These are phyloP conservation scores for Saccostrea cuccullata DNA, from an alignment of 1,140 invertebrate genomes.

Conservation along the genomic window DNA sequence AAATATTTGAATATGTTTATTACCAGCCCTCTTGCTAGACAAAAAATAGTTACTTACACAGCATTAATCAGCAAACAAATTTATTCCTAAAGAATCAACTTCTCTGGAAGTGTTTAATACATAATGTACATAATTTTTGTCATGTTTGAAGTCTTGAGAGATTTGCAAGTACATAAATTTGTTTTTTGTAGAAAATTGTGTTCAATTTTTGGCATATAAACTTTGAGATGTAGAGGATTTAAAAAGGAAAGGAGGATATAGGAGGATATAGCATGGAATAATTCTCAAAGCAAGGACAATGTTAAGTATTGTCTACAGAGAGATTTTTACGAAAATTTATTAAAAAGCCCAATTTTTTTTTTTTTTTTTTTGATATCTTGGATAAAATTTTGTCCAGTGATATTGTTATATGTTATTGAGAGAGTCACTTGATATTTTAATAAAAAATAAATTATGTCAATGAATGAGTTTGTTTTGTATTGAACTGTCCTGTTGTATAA, in stretches of 20 bases:
- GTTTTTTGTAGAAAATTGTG: neutral
- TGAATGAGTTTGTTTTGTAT: neutral
- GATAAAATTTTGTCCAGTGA: conserved; percentile 14
- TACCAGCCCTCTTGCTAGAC: neutral
- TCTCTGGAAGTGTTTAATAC: neutral
- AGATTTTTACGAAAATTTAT: neutral
- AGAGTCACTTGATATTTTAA: conserved; percentile 32
- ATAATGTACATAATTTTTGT: neutral
- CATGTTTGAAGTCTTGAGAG: too few relatives aligned
- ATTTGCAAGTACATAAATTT: neutral
- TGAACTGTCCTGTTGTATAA: neutral
- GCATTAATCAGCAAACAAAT: neutral
- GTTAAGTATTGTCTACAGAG: neutral
- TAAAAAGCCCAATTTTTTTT: neutral
- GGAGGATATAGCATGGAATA: neutral
- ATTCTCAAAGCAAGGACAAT: neutral
- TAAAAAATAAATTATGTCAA: neutral
- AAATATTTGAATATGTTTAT: neutral
- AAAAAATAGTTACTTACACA: neutral
- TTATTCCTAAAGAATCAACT: neutral
- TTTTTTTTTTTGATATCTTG: conserved; percentile 21
- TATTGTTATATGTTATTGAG: conserved; percentile 20
- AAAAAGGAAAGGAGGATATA: neutral
- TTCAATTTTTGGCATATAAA: neutral
- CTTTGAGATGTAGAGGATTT: neutral